Evolutionary conservation across 2,888 invertebrate genomes (phyloP).

Genomic region (Ptilodon capucinus): DNA sequence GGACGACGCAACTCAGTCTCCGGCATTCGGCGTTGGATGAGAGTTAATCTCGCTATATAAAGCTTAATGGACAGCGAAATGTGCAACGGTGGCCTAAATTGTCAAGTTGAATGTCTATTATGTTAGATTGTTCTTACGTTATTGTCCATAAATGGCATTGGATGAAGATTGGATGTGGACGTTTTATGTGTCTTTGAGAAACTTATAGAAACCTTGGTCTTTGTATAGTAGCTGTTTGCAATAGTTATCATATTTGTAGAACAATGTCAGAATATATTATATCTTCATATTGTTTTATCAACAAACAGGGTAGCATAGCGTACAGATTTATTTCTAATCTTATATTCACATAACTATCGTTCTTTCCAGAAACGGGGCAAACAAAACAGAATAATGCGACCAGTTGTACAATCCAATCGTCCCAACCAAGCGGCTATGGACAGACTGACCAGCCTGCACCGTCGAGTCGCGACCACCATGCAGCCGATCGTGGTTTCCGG

Average conservation of each 20-base stretch:
- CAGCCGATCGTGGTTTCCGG: conserved; percentile 65
- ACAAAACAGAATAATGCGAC: conserved; percentile 75
- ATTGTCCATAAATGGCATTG: not conserved
- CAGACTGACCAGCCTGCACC: conserved; percentile 59
- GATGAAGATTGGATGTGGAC: not conserved
- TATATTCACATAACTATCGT: not conserved
- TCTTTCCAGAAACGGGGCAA: conserved; percentile 76
- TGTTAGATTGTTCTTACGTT: not conserved
- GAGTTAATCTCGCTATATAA: not conserved
- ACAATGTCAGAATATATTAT: no score
- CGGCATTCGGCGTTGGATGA: conserved; percentile 3
- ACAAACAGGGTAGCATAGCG: no score
- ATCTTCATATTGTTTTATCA: no score
- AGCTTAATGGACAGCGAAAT: not conserved
- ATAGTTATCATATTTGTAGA: no score
- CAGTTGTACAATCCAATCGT: conserved; percentile 53
- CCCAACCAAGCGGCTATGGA: conserved; percentile 70
- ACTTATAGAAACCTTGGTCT: not conserved
- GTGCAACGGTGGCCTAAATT: not conserved
- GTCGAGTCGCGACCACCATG: conserved; percentile 61
- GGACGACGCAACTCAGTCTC: conserved; percentile 10
- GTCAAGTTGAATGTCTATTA: not conserved
- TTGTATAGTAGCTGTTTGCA: no score
- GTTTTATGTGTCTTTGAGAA: not conserved
- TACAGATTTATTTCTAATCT: not conserved